A percentile compares a stretch with the other conserved stretches of the same genome.
Evolutionary conservation across 2,797 vertebrate species (phyloP).

Genomic region (Sarcophilus harrisii): DNA sequence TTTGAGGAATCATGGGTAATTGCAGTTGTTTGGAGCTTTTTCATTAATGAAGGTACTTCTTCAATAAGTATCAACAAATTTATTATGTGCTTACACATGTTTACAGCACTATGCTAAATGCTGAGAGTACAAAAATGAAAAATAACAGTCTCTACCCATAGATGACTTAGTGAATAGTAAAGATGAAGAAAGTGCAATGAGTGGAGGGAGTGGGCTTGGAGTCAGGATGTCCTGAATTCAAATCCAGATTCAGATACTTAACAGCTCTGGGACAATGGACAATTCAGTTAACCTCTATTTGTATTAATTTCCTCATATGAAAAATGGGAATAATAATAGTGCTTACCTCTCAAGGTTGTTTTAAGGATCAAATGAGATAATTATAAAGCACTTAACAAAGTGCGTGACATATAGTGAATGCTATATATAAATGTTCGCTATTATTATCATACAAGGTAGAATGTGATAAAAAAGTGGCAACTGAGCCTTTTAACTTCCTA

Average conservation of each 20-base stretch:
- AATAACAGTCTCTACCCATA: background rate
- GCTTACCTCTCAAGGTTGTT: background rate
- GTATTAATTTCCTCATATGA: background rate
- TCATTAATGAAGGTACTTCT: background rate
- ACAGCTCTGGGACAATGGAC: background rate
- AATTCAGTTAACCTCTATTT: background rate
- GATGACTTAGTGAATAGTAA: background rate
- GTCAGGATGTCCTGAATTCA: background rate
- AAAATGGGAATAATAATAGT: background rate
- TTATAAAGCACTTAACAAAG: background rate
- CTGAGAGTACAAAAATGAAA: background rate
- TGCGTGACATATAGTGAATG: background rate
- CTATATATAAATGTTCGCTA: conserved; percentile 12
- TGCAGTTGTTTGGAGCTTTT: background rate
- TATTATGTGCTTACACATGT: background rate
- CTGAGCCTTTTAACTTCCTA: background rate
- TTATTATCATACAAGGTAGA: background rate
- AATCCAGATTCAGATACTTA: background rate
- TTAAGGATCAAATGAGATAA: background rate
- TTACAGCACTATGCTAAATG: background rate
- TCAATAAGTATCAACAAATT: background rate
- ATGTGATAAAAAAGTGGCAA: background rate
- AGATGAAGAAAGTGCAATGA: background rate
- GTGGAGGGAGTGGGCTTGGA: background rate
- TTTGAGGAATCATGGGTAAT: background rate